phyloP scores from a whole-genome alignment of 2,888 invertebrate genomes.

The Dynastes tityus region DNA sequence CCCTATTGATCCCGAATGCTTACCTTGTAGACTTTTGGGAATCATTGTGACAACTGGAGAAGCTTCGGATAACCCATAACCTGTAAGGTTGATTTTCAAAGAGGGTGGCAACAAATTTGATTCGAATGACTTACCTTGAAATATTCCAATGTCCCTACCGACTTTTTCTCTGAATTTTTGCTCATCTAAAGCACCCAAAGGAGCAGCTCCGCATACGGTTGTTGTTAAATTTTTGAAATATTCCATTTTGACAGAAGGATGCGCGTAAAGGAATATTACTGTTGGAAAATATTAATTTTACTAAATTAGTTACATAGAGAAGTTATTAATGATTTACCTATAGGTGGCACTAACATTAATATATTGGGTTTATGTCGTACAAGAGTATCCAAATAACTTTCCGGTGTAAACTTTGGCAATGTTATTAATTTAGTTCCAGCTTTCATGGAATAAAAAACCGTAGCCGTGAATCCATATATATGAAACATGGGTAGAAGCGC shows the following conservation, averaged over 20 bases:
- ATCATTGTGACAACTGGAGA: conserved; percentile 68
- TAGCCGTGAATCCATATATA: conserved; percentile 81
- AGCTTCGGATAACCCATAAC: conserved; percentile 81
- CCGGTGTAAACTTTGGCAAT: conserved; percentile 83
- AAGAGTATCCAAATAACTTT: conserved; percentile 77
- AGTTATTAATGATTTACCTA: conserved; percentile 67
- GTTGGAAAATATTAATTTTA: not conserved
- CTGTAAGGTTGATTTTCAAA: not conserved
- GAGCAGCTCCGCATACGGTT: conserved; percentile 80
- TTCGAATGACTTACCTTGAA: conserved; percentile 59
- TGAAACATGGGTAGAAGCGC: conserved; percentile 89
- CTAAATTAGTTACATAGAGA: not conserved
- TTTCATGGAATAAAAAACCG: conserved; percentile 74
- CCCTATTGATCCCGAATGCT: conserved; percentile 71
- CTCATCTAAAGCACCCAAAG: conserved; percentile 75
- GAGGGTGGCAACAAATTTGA: not conserved
- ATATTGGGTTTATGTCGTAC: conserved; percentile 76
- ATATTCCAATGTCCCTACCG: conserved; percentile 58
- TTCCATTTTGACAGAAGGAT: conserved; percentile 44
- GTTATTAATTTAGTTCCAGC: conserved; percentile 80
- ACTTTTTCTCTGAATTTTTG: conserved; percentile 73
- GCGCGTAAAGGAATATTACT: conserved; percentile 47
- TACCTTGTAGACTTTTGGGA: conserved; percentile 48
- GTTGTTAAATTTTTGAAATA: conserved; percentile 43
- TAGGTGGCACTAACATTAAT: conserved; percentile 86